Conservation (phyloP, 37 sponge, comb jelly and placozoan genomes). For the Cladorhizidae sp. region DNA sequence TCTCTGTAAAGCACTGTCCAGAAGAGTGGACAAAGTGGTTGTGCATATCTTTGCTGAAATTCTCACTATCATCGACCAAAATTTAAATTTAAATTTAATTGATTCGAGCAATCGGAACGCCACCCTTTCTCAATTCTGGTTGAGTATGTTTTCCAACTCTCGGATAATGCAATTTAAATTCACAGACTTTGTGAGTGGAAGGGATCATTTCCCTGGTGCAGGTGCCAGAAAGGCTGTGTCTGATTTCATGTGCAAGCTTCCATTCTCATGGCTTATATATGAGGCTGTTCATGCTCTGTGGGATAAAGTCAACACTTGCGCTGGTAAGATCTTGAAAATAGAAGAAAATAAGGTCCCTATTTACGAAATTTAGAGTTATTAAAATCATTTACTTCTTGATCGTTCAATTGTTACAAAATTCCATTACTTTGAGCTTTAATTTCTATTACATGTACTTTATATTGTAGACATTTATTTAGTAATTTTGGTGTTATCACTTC, state of each 20-base stretch:
- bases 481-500: too few species aligned
- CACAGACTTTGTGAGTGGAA: slow-evolving; percentile 7
- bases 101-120: neutral
- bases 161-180: slow-evolving; percentile 20
- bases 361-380: too few species aligned
- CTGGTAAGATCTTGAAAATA: slow-evolving; percentile 3
- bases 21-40: slow-evolving; percentile 68
- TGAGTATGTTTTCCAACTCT: slow-evolving; percentile 23
- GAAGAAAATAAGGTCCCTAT: too few species aligned
- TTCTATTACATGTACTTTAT: too few species aligned
- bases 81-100: slow-evolving; percentile 60
- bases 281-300: slow-evolving; percentile 47
- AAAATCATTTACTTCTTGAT: too few species aligned
- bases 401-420: too few species aligned
- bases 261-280: slow-evolving; percentile 83
- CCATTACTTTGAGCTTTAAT: too few species aligned
- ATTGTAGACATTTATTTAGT: too few species aligned
- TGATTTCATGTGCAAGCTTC: slow-evolving; percentile 61
- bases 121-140: slow-evolving; percentile 52
- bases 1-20: slow-evolving; percentile 42
- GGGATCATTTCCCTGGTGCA: slow-evolving; percentile 1
- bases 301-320: slow-evolving; percentile 9
- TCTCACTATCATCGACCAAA: slow-evolving; percentile 55
- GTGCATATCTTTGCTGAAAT: slow-evolving; percentile 60
- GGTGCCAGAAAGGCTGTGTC: slow-evolving; percentile 6